Evolutionary conservation across 2,113 vertebrate species (phyloP), one percentile per base, ranked within the genome.

Genomic region (Dunckerocampus dactyliophorus): DNA sequence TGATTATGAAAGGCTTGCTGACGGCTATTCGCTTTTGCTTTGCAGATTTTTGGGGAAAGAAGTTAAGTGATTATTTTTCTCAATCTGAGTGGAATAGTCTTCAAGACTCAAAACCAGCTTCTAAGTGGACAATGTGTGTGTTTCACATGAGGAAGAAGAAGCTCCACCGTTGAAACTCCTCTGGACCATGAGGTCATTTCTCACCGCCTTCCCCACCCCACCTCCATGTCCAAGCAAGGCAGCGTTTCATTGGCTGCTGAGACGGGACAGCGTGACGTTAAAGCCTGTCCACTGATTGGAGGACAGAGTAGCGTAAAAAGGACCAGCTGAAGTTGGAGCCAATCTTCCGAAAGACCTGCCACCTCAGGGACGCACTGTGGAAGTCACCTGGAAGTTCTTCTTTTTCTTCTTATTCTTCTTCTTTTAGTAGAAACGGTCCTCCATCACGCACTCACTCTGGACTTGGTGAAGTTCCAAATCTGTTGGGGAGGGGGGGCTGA

Each of bases 241-340:
- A 13, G 19, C n/a, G 62, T 82, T 59, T 83, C 79, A 86, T 85
- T 82, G 83, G 87, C 76, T 82, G 77, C 69, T 67, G 76, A 45
- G 58, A 63, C 43, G 74, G 81, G 75, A 63, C 75, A 63, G 73
- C 13, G 82, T 91, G 88, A 90, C 86, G 87, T 88, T 51, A 62
- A 65, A 0, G n/a, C 62, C 66, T 67, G 60, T 19, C 69, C 82
- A 65, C 67, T 43, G 81, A 90, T 90, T 90, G 89, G 89, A 82
- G 78, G 76, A 65, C 63, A 46, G 54, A 8, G 19, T 22, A 76
- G 69, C 75, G 4, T 31, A 31, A 56, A 56, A 39, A 56, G 17
- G 31, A 34, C 31, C 15, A 20, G 11, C 34, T 42, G 6, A 56
- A 56, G 37, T 42, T 56, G 54, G 19, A 19, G 39, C 6, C 11